Evolutionary conservation across 2,797 vertebrate genomes (phyloP).

Genomic region (Ataeniobius toweri): DNA sequence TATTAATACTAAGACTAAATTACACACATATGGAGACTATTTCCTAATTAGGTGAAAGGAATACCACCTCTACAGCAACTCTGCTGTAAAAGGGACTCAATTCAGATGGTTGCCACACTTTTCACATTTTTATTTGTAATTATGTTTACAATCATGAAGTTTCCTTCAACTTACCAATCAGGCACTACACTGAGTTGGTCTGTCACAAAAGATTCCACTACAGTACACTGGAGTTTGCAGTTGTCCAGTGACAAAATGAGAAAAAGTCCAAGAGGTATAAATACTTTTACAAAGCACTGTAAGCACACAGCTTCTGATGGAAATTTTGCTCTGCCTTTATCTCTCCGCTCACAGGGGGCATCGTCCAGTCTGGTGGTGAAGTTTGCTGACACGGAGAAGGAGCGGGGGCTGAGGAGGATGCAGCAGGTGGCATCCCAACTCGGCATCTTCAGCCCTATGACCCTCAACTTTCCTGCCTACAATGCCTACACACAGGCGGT

Average conservation of each 20-base stretch:
- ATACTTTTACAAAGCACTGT: background rate
- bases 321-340: conserved; percentile 10
- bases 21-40: background rate
- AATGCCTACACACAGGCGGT: conserved; percentile 95
- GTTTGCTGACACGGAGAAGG: conserved; percentile 95
- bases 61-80: background rate
- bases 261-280: background rate
- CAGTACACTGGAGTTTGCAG: background rate
- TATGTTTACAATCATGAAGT: background rate
- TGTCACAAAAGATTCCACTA: background rate
- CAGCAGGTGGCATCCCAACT: conserved; percentile 94
- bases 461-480: conserved; percentile 92
- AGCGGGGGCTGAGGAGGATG: conserved; percentile 90
- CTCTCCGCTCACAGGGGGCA: conserved; percentile 80
- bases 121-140: background rate
- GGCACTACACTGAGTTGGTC: background rate
- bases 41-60: background rate
- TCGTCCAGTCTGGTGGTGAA: conserved; percentile 96
- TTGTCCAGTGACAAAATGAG: background rate
- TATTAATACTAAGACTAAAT: background rate
- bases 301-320: background rate
- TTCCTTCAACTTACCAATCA: background rate
- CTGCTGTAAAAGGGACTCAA: background rate
- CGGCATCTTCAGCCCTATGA: conserved; percentile 94
- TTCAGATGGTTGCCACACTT: background rate